These are phyloP conservation scores for Carettochelys insculpta DNA, from an alignment of 2,113 vertebrate genomes.

Conservation along the genomic window DNA sequence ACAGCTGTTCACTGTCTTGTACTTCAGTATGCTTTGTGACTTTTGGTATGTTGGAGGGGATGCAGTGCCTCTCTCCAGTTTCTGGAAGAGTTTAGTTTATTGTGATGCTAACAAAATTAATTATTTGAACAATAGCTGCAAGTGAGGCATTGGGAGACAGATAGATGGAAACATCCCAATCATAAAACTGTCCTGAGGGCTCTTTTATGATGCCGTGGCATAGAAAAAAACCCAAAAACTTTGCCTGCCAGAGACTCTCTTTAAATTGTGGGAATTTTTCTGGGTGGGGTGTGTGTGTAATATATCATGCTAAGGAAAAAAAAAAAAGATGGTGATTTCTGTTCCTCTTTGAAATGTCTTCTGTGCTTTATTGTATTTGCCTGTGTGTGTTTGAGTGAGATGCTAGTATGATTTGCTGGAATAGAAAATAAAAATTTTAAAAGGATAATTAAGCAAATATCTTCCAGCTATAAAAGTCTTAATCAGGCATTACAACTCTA, in stretches of 20 bases:
- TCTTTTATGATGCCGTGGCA: neutral
- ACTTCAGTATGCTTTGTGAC: neutral
- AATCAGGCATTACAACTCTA: conserved; percentile 13
- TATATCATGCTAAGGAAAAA: neutral
- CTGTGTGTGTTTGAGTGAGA: conserved; percentile 1
- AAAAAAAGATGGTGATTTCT: neutral
- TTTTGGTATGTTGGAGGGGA: neutral
- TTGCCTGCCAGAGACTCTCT: neutral
- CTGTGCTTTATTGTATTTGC: neutral
- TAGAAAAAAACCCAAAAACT: too few relatives aligned
- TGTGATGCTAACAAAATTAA: too few relatives aligned
- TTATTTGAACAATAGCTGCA: neutral
- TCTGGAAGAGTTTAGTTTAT: neutral
- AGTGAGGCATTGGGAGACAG: too few relatives aligned
- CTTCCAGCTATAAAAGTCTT: neutral
- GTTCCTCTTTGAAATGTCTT: neutral
- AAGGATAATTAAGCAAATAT: neutral
- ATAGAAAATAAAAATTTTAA: conserved; percentile 16
- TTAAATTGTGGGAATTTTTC: neutral
- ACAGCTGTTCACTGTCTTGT: neutral
- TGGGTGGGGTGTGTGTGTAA: neutral
- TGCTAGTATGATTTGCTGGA: neutral
- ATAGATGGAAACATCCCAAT: too few relatives aligned
- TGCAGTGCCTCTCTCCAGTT: neutral
- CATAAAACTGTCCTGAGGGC: neutral